These are phyloP conservation scores for Agrotis exclamationis DNA, from an alignment of 2,888 invertebrate species.

Conservation along the genomic window DNA sequence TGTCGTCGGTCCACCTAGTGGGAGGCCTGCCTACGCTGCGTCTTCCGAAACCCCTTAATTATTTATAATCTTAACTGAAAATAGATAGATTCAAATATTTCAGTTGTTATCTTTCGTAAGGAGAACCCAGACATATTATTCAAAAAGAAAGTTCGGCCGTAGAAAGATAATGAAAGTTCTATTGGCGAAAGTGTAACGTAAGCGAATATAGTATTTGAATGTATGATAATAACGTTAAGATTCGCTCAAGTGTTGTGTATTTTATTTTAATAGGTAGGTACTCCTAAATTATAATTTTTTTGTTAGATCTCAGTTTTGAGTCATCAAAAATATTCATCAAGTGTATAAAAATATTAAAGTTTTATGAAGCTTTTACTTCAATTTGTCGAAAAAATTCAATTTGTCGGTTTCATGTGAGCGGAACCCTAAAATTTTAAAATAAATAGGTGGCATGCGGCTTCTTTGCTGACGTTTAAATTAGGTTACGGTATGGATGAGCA, in stretches of 20 bases:
- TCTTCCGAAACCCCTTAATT: no score
- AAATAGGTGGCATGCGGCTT: constrained; percentile 39
- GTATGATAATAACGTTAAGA: constrained; percentile 20
- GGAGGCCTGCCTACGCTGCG: no score
- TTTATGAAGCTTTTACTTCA: neutral
- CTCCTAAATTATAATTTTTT: neutral
- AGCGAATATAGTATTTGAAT: constrained; percentile 29
- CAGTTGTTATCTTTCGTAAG: constrained; percentile 17
- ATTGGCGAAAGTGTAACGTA: constrained; percentile 62
- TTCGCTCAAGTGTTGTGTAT: neutral
- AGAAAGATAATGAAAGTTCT: constrained; percentile 61
- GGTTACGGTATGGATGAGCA: constrained; percentile 41
- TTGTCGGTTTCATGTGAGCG: neutral
- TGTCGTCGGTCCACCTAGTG: no score
- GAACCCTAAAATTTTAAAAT: constrained; percentile 47
- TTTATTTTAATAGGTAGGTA: neutral
- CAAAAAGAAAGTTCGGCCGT: constrained; percentile 61
- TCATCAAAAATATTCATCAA: neutral
- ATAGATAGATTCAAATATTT: neutral
- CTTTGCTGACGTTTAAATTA: constrained; percentile 48
- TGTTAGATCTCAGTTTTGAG: neutral
- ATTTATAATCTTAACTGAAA: neutral
- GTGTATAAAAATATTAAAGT: neutral
- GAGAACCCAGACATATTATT: constrained; percentile 55
- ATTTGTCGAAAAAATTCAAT: neutral